Conservation (phyloP, 2,888 invertebrate species). For the Acronicta leporina region DNA sequence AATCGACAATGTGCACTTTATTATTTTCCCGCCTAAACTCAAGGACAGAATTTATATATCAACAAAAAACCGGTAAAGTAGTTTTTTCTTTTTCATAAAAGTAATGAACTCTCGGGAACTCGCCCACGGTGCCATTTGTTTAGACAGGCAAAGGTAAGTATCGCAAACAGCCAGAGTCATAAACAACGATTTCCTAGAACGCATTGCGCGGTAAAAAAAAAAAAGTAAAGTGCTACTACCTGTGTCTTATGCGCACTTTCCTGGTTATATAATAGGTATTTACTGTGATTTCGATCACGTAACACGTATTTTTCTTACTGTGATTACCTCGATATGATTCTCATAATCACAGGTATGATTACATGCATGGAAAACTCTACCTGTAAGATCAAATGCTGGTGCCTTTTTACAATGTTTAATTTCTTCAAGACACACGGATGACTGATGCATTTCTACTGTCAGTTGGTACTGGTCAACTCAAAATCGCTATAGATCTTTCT, state of each 20-base stretch:
- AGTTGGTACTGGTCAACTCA: too few species aligned
- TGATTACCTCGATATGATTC: constrained; percentile 25
- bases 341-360: not conserved
- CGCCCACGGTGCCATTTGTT: not conserved
- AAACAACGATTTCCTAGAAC: constrained; percentile 35
- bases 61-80: too few species aligned
- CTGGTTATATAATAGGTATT: constrained; percentile 36
- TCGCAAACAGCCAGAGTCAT: constrained; percentile 25
- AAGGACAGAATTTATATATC: too few species aligned
- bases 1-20: too few species aligned
- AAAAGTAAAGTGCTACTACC: constrained; percentile 29
- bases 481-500: too few species aligned
- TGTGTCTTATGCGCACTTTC: constrained; percentile 40
- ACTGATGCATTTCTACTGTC: too few species aligned
- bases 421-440: too few species aligned
- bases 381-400: too few species aligned
- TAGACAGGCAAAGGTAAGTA: not conserved
- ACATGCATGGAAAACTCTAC: not conserved
- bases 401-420: too few species aligned
- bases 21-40: too few species aligned
- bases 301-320: constrained; percentile 31
- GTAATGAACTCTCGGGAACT: not conserved
- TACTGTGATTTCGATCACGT: constrained; percentile 28
- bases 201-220: constrained; percentile 37
- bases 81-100: too few species aligned